phyloP scores from a whole-genome alignment of 1,140 invertebrate species.

The Acromyrmex charruanus region DNA sequence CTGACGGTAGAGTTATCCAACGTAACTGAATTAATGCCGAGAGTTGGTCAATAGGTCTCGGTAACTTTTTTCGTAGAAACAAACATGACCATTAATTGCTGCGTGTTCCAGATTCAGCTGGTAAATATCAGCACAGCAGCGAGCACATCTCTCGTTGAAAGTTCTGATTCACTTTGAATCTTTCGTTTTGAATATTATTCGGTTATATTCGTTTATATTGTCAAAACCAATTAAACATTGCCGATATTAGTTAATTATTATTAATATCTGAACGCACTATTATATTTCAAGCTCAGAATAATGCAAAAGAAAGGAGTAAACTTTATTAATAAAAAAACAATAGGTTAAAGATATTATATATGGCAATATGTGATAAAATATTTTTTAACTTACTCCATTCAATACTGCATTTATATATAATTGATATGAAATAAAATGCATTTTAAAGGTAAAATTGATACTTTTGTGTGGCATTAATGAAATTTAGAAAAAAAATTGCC shows the following conservation, averaged over 20 bases:
- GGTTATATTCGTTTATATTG: slow-evolving; percentile 14
- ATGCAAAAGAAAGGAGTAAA: background rate
- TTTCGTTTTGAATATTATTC: slow-evolving; percentile 48
- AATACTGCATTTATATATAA: background rate
- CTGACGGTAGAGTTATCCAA: background rate
- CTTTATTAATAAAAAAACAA: background rate
- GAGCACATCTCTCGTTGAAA: background rate
- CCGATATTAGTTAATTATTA: background rate
- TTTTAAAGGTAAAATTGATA: too few relatives aligned
- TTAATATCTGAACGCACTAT: slow-evolving; percentile 7
- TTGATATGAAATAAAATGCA: too few relatives aligned
- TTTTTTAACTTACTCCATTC: background rate
- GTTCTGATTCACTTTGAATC: slow-evolving; percentile 23
- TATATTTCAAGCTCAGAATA: background rate
- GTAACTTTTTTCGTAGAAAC: slow-evolving; percentile 49
- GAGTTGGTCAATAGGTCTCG: slow-evolving; percentile 26
- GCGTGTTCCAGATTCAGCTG: slow-evolving; percentile 33
- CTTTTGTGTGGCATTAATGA: too few relatives aligned
- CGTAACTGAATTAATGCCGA: slow-evolving; percentile 41
- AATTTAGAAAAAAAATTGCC: too few relatives aligned
- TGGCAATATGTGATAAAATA: too few relatives aligned
- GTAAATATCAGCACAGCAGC: slow-evolving; percentile 18
- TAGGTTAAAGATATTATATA: background rate
- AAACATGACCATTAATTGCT: slow-evolving; percentile 51
- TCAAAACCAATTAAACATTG: background rate